Evolutionary conservation across 2,113 vertebrate genomes (phyloP).

Genomic region (Pelodiscus sinensis): DNA sequence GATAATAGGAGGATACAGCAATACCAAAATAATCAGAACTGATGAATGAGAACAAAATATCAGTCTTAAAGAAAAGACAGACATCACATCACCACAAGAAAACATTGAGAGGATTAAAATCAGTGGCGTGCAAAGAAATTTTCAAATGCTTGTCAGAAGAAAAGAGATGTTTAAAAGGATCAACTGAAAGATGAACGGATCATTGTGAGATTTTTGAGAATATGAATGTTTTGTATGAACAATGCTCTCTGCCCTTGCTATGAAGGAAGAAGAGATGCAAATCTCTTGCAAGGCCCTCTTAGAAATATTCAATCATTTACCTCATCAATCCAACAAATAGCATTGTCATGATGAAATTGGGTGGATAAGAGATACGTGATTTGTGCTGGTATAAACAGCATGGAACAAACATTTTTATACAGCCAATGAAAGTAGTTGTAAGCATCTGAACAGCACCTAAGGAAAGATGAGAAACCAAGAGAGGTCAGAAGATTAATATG

Average conservation of each 20-base stretch:
- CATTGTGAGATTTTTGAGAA: neutral
- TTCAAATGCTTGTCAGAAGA: neutral
- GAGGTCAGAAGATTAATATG: neutral
- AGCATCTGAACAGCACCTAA: slow-evolving; percentile 96
- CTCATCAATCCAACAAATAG: slow-evolving; percentile 96
- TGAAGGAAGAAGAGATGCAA: neutral
- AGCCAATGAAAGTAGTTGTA: slow-evolving; percentile 94
- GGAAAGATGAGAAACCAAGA: neutral
- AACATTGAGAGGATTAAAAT: neutral
- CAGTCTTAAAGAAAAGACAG: neutral
- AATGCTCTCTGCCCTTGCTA: neutral
- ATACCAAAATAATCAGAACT: neutral
- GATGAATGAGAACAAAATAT: neutral
- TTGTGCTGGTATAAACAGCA: slow-evolving; percentile 96
- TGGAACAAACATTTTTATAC: slow-evolving; percentile 89
- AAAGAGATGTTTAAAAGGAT: neutral
- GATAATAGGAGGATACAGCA: neutral
- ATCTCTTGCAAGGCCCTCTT: neutral
- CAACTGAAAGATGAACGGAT: neutral
- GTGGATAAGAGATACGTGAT: slow-evolving; percentile 86
- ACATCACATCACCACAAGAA: neutral
- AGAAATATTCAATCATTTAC: slow-evolving; percentile 62
- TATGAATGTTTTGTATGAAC: neutral
- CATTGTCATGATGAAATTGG: slow-evolving; percentile 97
- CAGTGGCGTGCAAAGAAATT: neutral